A percentile compares a stretch with the other conserved stretches of the same genome.
These are phyloP conservation scores for Lymantria dispar DNA, from an alignment of 2,888 invertebrate genomes.

Conservation along the genomic window DNA sequence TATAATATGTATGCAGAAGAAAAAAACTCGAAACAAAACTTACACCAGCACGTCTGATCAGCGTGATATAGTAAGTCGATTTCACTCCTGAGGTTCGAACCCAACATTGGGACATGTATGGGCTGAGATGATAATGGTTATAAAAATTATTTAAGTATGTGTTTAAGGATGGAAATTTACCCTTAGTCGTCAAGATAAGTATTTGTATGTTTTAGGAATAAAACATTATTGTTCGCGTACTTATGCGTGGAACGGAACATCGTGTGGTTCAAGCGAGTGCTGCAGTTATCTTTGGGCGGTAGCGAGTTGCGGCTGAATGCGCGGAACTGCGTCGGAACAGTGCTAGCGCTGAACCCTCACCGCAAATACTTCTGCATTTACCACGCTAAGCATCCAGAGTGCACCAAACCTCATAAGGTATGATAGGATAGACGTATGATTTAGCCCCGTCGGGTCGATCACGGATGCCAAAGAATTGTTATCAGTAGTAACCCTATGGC, in stretches of 20 bases:
- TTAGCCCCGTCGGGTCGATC: background rate
- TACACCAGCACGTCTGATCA: no score
- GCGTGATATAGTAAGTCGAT: no score
- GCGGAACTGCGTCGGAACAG: slow-evolving; percentile 97
- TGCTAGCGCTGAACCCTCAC: slow-evolving; percentile 97
- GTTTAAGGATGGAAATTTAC: no score
- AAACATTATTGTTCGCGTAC: slow-evolving; percentile 97
- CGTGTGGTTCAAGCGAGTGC: slow-evolving; percentile 95
- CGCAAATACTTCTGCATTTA: slow-evolving; percentile 99
- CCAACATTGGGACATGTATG: no score
- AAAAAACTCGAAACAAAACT: no score
- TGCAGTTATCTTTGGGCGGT: slow-evolving; percentile 93
- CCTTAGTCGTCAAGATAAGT: no score
- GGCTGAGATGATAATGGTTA: no score
- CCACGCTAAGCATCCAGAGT: slow-evolving; percentile 97
- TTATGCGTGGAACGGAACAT: slow-evolving; percentile 96
- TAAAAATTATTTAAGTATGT: no score
- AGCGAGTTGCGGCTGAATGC: slow-evolving; percentile 95
- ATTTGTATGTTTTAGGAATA: slow-evolving; percentile 90
- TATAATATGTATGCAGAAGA: no score
- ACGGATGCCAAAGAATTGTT: no score
- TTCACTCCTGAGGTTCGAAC: no score
- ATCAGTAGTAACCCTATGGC: no score
- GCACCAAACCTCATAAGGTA: slow-evolving; percentile 86
- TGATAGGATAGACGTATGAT: background rate